Conservation (phyloP, 2,797 vertebrate genomes). For the Mergus octosetaceus region DNA sequence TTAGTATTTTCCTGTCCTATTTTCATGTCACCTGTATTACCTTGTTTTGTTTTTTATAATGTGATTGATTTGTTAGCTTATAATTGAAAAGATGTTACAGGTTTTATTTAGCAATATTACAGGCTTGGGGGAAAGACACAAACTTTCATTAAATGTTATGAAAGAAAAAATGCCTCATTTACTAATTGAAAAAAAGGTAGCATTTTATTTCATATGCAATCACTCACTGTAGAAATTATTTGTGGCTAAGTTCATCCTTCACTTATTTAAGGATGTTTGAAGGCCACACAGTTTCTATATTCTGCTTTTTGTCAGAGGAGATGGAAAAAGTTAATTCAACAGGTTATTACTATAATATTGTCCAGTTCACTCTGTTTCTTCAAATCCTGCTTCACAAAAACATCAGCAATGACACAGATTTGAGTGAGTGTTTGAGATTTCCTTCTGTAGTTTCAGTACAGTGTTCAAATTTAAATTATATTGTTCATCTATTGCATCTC, state of each 20-base stretch:
- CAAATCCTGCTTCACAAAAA: slow-evolving; percentile 7
- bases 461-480: neutral
- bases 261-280: slow-evolving; percentile 45
- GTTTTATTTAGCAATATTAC: slow-evolving; percentile 80
- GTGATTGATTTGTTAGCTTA: slow-evolving; percentile 75
- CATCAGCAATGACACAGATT: neutral
- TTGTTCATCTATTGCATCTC: slow-evolving; percentile 22
- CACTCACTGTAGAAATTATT: slow-evolving; percentile 50
- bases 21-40: slow-evolving; percentile 72
- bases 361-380: slow-evolving; percentile 47
- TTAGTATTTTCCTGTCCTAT: slow-evolving; percentile 77
- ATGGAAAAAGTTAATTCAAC: neutral
- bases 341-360: neutral
- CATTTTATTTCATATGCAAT: slow-evolving; percentile 59
- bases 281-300: neutral
- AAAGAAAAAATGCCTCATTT: slow-evolving; percentile 75
- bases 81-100: slow-evolving; percentile 76
- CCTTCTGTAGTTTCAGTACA: neutral
- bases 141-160: slow-evolving; percentile 79
- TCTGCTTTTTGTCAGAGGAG: slow-evolving; percentile 33
- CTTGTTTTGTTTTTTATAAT: slow-evolving; percentile 73
- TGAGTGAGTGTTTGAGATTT: neutral
- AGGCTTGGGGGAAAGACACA: slow-evolving; percentile 47
- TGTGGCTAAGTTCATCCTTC: slow-evolving; percentile 47
- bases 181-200: slow-evolving; percentile 73